Evolutionary conservation across 2,888 invertebrate genomes (phyloP).

Genomic region (Dusona sp.): DNA sequence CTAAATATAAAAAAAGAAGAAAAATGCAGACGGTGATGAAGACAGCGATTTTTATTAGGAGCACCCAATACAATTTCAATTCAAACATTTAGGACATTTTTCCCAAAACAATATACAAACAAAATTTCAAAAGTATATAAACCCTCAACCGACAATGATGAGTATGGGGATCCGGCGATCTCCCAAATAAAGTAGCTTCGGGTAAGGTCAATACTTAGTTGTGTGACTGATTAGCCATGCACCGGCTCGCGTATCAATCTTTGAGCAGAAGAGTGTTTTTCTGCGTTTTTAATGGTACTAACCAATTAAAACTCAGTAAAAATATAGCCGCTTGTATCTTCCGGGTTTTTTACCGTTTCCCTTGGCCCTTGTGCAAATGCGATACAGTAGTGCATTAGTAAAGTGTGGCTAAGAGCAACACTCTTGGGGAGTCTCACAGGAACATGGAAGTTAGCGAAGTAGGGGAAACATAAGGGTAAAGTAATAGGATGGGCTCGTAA

Average conservation of each 20-base stretch:
- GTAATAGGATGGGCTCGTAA: background rate
- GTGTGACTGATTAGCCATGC: background rate
- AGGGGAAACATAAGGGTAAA: background rate
- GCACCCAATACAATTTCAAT: background rate
- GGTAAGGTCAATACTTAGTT: background rate
- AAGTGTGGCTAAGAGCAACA: too few relatives aligned
- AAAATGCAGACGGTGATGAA: background rate
- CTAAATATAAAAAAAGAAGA: background rate
- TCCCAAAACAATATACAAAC: background rate
- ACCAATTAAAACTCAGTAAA: too few relatives aligned
- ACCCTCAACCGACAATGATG: background rate
- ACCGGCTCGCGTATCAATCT: too few relatives aligned
- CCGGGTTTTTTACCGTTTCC: too few relatives aligned
- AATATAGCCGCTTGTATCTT: too few relatives aligned
- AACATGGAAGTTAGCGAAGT: too few relatives aligned
- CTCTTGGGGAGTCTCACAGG: too few relatives aligned
- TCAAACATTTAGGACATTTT: background rate
- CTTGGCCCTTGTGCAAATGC: too few relatives aligned
- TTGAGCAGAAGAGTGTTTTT: too few relatives aligned
- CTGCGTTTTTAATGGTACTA: too few relatives aligned
- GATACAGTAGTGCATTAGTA: too few relatives aligned
- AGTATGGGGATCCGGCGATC: background rate
- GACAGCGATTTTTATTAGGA: background rate
- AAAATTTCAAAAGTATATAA: background rate
- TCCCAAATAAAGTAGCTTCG: background rate